phyloP scores from a whole-genome alignment of 2,888 invertebrate species.

The Loripinus fragilis region DNA sequence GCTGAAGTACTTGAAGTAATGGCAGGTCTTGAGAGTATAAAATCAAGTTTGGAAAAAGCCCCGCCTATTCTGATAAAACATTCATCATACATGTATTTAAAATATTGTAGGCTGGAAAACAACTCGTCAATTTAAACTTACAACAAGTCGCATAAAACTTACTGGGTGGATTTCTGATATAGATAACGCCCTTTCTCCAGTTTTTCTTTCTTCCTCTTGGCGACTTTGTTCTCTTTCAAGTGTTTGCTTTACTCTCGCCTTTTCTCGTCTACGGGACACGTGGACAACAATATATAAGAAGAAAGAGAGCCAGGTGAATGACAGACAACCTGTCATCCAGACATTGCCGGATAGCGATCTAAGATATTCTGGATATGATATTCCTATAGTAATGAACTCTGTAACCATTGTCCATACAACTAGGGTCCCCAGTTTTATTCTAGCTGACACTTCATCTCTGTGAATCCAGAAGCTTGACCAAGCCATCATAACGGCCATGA shows the following conservation, averaged over 20 bases:
- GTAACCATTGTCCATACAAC: conserved; percentile 36
- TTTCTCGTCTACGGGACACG: conserved; percentile 28
- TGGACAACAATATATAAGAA: conserved; percentile 24
- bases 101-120: no score
- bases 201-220: conserved; percentile 14
- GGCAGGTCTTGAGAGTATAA: no score
- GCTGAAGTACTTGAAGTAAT: no score
- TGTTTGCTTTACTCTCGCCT: conserved; percentile 13
- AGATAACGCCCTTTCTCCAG: conserved; percentile 22
- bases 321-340: conserved; percentile 30
- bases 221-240: conserved; percentile 6
- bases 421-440: conserved; percentile 42
- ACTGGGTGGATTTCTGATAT: conserved; percentile 26
- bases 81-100: no score
- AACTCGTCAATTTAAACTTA: not conserved
- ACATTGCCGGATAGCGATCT: conserved; percentile 21
- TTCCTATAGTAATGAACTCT: conserved; percentile 21
- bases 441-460: conserved; percentile 29
- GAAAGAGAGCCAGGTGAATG: conserved; percentile 29
- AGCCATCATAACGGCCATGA: conserved; percentile 35
- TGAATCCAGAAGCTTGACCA: conserved; percentile 51
- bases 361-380: conserved; percentile 17
- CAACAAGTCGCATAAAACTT: not conserved
- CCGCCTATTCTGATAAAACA: no score
- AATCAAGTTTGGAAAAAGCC: no score